These are phyloP conservation scores for Petaurus breviceps DNA, from an alignment of 2,113 vertebrate species.

Conservation along the genomic window DNA sequence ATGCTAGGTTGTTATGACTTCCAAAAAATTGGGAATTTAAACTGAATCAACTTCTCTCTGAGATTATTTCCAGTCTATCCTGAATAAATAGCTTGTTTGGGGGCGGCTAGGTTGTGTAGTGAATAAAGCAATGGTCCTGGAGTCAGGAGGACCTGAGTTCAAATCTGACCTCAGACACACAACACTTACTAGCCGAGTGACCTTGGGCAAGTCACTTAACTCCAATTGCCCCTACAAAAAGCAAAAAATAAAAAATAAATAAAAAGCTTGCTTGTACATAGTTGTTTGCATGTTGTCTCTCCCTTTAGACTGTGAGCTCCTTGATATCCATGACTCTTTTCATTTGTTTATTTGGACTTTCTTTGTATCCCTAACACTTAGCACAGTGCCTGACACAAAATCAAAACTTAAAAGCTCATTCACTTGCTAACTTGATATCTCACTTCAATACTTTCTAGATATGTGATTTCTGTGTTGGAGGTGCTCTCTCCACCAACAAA, in stretches of 20 bases:
- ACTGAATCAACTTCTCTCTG: not conserved
- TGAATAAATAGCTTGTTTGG: not conserved
- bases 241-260: not conserved
- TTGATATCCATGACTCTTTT: not conserved
- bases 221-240: no score
- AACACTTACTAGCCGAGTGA: no score
- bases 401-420: not conserved
- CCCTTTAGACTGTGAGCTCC: not conserved
- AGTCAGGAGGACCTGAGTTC: no score
- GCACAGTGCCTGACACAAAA: not conserved
- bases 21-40: not conserved
- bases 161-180: no score
- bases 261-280: not conserved
- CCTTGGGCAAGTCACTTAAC: no score
- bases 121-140: no score
- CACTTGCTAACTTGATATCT: not conserved
- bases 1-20: not conserved
- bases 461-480: not conserved
- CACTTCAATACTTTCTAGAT: not conserved
- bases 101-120: no score
- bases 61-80: not conserved
- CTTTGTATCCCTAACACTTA: not conserved
- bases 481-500: not conserved
- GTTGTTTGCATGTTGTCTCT: not conserved
- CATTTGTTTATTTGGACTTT: not conserved